Base-by-base conservation (phyloP, 2,888 invertebrate species). In the Dorcus hopei region DNA sequence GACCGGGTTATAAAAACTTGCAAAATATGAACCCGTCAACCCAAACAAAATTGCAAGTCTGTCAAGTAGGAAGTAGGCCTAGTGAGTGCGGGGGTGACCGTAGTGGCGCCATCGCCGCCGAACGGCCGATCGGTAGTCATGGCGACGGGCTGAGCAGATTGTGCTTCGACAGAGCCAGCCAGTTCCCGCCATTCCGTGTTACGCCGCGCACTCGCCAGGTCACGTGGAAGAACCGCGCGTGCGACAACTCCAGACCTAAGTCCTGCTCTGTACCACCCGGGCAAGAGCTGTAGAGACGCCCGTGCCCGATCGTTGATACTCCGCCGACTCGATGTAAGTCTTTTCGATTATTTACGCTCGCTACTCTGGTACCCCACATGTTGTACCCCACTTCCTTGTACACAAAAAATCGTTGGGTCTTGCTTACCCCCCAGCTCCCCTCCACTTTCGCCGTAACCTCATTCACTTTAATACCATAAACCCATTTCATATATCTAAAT, bases 151-250 rank as follows among this genome's bases (percentile, higher is more conserved):
- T 71, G 74, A 71, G 73, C 71, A 67, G 69, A 70, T 70, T 70
- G 69, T 67, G 66, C 67, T 64, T 59, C 68, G 68, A 66, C 52
- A 38, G 54, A 54, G 52, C 66, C 68, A 65, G 66, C 64, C 66
- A 66, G 72, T 77, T 77, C 76, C 77, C 77, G 76, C 77, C 77
- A 76, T 74, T 75, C 74, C 73, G 76, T 74, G 74, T 73, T 65
- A 74, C 75, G 76, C 72, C 77, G 78, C 79, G 79, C 74, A 74
- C 72, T 76, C 77, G 79, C 78, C 79, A 71, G 70, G 72, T 74
- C 74, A 73, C 73, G 74, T 74, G 74, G 69, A 72, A 68, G 62
- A 65, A 67, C 71, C 71, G 73, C 74, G 74, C 73, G 72, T 74
- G 71, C 73, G 74, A 73, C 74, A 72, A 73, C 68, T 72, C 71